These are phyloP conservation scores for Nibea albiflora DNA, from an alignment of 2,113 vertebrate species.

Conservation along the genomic window DNA sequence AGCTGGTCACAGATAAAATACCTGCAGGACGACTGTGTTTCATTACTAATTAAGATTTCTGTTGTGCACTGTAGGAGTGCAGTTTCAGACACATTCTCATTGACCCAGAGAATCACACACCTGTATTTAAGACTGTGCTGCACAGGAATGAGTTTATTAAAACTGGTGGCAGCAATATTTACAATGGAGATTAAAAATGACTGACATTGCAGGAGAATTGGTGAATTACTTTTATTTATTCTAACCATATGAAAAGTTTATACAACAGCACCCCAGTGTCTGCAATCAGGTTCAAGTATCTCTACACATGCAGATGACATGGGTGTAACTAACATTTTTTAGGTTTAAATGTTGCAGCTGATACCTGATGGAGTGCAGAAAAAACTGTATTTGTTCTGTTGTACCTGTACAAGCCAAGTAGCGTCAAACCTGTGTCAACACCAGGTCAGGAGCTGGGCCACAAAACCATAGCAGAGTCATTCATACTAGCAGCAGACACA, in stretches of 20 bases:
- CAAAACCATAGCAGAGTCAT: not conserved
- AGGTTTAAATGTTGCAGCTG: not conserved
- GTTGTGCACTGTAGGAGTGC: not conserved
- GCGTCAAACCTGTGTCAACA: slow-evolving; percentile 1
- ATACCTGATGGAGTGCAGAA: not conserved
- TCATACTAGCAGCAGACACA: slow-evolving; percentile 19
- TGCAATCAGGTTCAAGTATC: not conserved
- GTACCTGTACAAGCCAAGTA: not conserved
- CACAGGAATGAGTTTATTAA: not conserved
- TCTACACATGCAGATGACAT: not conserved
- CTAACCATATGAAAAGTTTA: not conserved
- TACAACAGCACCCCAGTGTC: not conserved
- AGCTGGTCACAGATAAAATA: not conserved
- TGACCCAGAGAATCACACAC: not conserved
- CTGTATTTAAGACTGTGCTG: not conserved
- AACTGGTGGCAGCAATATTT: not conserved
- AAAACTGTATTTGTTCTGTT: not conserved
- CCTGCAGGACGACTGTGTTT: not conserved
- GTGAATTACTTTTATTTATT: not conserved
- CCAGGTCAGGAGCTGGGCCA: slow-evolving; percentile 4
- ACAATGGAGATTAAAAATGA: not conserved
- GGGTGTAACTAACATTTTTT: not conserved
- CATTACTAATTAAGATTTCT: not conserved
- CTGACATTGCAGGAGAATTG: not conserved
- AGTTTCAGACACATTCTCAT: not conserved